Evolutionary conservation across 2,888 invertebrate genomes (phyloP).

Genomic region (Arenicola marina): DNA sequence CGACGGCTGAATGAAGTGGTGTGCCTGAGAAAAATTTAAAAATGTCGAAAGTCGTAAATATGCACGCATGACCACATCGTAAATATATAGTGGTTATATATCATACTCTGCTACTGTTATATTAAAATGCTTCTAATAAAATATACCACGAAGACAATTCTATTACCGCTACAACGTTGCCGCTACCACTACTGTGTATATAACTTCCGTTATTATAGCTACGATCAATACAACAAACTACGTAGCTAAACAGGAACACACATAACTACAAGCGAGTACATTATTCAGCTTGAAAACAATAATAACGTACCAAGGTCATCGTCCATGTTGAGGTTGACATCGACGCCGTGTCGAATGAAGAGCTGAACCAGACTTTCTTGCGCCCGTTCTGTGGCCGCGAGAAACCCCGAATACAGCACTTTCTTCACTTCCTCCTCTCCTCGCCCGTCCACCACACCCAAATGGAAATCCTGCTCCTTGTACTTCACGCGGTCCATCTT

Average conservation of each 20-base stretch:
- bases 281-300: not conserved
- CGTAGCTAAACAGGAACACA: not conserved
- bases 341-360: not conserved
- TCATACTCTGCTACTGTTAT: not conserved
- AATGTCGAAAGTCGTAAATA: not conserved
- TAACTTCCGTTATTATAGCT: too few relatives aligned
- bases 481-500: too few relatives aligned
- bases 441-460: too few relatives aligned
- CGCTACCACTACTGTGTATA: too few relatives aligned
- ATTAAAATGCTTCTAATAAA: not conserved
- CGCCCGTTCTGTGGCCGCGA: too few relatives aligned
- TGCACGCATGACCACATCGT: not conserved
- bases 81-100: not conserved
- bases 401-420: too few relatives aligned
- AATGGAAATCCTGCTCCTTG: too few relatives aligned
- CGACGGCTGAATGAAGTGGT: conserved; percentile 21
- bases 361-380: too few relatives aligned
- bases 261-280: not conserved
- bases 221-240: not conserved
- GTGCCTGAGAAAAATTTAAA: conserved; percentile 24
- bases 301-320: not conserved
- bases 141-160: not conserved
- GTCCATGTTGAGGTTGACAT: conserved; percentile 2
- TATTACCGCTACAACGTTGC: too few relatives aligned
- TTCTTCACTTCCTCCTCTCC: too few relatives aligned